Evolutionary conservation across 2,113 vertebrate species (phyloP).

Genomic region (Rhynchomys soricoides): DNA sequence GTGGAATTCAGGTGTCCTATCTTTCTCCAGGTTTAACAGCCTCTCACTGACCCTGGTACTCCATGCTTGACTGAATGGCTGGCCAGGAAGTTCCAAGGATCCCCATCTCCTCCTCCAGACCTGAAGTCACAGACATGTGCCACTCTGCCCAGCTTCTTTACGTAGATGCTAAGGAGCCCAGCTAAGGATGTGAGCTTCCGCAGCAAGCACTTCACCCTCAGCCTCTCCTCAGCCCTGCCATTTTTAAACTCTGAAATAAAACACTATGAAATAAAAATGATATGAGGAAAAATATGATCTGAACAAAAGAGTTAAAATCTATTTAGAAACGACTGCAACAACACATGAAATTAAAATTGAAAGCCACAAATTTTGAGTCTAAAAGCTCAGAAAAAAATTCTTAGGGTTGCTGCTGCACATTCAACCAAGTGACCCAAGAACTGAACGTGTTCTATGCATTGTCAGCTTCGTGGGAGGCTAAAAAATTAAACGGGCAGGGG

Average conservation of each 20-base stretch:
- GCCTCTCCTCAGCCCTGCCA: background rate
- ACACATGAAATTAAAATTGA: slow-evolving; percentile 63
- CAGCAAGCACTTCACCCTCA: background rate
- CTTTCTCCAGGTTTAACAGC: background rate
- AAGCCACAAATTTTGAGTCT: slow-evolving; percentile 62
- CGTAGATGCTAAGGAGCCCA: background rate
- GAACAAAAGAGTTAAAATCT: slow-evolving; percentile 43
- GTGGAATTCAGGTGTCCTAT: background rate
- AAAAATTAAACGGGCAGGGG: slow-evolving; percentile 71
- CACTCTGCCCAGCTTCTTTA: background rate
- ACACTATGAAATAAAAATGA: slow-evolving; percentile 69
- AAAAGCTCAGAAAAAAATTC: slow-evolving; percentile 63
- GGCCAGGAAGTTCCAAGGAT: background rate
- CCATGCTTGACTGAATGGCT: background rate
- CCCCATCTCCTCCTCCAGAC: background rate
- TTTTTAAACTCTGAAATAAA: slow-evolving; percentile 65
- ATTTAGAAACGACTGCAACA: slow-evolving; percentile 53
- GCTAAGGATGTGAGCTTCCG: background rate
- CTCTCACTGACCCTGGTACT: background rate
- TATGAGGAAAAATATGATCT: slow-evolving; percentile 56
- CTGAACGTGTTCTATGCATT: slow-evolving; percentile 46
- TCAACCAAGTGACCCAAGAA: slow-evolving; percentile 66
- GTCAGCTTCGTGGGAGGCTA: slow-evolving; percentile 74
- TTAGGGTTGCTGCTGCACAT: slow-evolving; percentile 51
- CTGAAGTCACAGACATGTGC: background rate